Evolutionary conservation across 2,888 invertebrate genomes (phyloP).

Genomic region (Julus scanicus): DNA sequence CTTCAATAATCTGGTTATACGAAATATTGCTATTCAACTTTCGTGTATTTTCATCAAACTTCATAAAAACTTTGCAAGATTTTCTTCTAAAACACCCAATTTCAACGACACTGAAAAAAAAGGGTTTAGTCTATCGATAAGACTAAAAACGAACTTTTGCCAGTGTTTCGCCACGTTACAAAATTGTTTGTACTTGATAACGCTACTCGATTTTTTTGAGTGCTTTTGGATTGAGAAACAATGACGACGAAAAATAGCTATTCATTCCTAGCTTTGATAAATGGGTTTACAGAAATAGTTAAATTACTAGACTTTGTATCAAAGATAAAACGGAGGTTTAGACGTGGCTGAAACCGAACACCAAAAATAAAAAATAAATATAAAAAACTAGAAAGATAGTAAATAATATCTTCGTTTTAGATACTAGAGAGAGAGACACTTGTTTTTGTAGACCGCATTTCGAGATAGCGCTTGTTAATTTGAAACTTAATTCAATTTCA

Average conservation of each 20-base stretch:
- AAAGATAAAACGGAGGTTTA: not conserved
- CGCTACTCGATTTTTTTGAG: not conserved
- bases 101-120: not conserved
- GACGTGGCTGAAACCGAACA: conserved; percentile 9
- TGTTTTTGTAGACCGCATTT: conserved; percentile 28
- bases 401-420: not conserved
- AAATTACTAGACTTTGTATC: conserved; percentile 21
- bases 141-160: not conserved
- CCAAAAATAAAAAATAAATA: not conserved
- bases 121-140: not conserved
- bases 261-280: not conserved
- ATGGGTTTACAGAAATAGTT: conserved; percentile 28
- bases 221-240: not conserved
- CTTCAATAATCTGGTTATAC: too few species aligned
- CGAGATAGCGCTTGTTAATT: not conserved
- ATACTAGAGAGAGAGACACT: not conserved
- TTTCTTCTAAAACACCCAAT: too few species aligned
- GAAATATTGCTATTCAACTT: too few species aligned
- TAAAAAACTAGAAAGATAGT: not conserved
- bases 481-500: conserved; percentile 27
- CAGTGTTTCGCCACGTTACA: not conserved
- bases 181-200: not conserved
- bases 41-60: too few species aligned
- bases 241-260: not conserved
- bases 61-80: too few species aligned